phyloP scores from a whole-genome alignment of 2,797 vertebrate genomes.

The Lithobates pipiens region DNA sequence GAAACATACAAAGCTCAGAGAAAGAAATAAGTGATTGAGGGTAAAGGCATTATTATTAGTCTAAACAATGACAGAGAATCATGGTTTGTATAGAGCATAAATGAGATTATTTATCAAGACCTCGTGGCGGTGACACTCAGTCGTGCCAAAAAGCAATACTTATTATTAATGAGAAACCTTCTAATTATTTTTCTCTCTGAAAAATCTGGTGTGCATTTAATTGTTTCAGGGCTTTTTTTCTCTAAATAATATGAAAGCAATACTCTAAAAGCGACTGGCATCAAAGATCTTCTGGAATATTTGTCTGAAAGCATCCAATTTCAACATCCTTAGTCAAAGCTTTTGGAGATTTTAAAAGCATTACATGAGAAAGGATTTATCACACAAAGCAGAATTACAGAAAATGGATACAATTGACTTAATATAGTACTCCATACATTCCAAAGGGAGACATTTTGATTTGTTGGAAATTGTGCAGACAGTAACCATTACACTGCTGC shows the following conservation, averaged over 20 bases:
- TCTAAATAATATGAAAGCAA: slow-evolving; percentile 37
- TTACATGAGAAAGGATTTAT: slow-evolving; percentile 43
- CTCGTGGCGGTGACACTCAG: slow-evolving; percentile 33
- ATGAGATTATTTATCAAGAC: slow-evolving; percentile 47
- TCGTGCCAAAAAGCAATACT: slow-evolving; percentile 44
- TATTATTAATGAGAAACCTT: slow-evolving; percentile 46
- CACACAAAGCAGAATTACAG: slow-evolving; percentile 44
- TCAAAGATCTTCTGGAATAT: slow-evolving; percentile 35
- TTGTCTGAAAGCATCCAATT: slow-evolving; percentile 49
- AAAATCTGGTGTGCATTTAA: slow-evolving; percentile 37
- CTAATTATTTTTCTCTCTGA: slow-evolving; percentile 50
- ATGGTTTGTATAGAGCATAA: slow-evolving; percentile 38
- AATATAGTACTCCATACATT: slow-evolving; percentile 31
- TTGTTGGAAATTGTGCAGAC: not conserved
- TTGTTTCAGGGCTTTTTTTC: slow-evolving; percentile 16
- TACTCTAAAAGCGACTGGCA: slow-evolving; percentile 30
- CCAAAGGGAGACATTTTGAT: slow-evolving; percentile 5
- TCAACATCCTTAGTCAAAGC: slow-evolving; percentile 44
- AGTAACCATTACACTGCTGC: slow-evolving; percentile 2
- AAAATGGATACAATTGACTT: slow-evolving; percentile 52
- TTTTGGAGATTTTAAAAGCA: slow-evolving; percentile 42
- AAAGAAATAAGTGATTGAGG: slow-evolving; percentile 33
- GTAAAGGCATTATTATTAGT: slow-evolving; percentile 41
- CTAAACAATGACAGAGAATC: slow-evolving; percentile 42
- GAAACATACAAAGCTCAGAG: slow-evolving; percentile 16